These are phyloP conservation scores for Argopecten irradians DNA, from an alignment of 1,140 invertebrate species.

Conservation along the genomic window DNA sequence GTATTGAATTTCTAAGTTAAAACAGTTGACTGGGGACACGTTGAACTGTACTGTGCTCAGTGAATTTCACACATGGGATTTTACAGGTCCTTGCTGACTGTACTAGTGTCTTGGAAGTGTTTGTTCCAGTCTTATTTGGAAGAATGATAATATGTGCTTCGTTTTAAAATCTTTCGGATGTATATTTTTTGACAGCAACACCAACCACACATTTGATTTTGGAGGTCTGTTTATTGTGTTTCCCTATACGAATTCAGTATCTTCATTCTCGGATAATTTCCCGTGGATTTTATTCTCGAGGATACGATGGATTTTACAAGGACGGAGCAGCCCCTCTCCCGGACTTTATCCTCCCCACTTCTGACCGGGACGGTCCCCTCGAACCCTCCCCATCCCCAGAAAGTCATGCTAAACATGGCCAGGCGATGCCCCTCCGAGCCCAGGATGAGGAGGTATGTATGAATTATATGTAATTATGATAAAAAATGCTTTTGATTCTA, in stretches of 20 bases:
- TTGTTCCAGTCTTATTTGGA: no score
- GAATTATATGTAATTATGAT: neutral
- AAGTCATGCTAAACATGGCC: constrained; percentile 1
- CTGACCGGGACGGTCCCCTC: neutral
- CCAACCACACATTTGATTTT: no score
- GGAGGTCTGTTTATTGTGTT: no score
- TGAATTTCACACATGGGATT: neutral
- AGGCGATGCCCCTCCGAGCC: neutral
- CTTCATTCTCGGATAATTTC: no score
- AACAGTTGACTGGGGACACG: neutral
- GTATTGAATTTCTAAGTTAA: neutral
- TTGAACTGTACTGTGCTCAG: neutral
- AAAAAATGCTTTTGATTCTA: no score
- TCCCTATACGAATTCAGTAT: no score
- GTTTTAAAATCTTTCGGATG: no score
- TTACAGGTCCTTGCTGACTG: neutral
- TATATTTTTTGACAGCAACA: no score
- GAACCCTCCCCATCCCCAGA: no score
- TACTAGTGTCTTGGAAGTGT: neutral
- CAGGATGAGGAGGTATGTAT: constrained; percentile 7
- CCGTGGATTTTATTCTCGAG: neutral
- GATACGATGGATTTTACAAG: neutral
- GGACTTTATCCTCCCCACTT: neutral
- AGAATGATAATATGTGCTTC: no score
- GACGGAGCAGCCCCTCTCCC: neutral